These are phyloP conservation scores for Orius insidiosus DNA, from an alignment of 1,140 invertebrate genomes.

Conservation along the genomic window DNA sequence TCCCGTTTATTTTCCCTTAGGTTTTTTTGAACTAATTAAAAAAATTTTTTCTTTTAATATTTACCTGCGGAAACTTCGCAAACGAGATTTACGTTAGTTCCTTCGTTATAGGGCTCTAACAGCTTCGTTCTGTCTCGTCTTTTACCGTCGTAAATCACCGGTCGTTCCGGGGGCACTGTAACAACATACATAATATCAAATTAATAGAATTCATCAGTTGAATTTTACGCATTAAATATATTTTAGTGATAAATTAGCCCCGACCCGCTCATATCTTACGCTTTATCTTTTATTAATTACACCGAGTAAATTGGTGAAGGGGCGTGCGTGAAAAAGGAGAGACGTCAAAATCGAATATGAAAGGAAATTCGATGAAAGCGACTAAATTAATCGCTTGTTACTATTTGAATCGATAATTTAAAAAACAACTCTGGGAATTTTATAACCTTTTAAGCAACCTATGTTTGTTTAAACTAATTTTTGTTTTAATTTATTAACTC, in stretches of 20 bases:
- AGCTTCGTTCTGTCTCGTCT: slow-evolving; percentile 57
- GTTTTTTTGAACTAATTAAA: too few relatives aligned
- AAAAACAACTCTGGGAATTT: too few relatives aligned
- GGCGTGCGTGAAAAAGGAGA: neutral
- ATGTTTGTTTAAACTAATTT: too few relatives aligned
- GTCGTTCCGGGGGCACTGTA: slow-evolving; percentile 65
- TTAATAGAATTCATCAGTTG: slow-evolving; percentile 3
- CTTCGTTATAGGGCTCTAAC: slow-evolving; percentile 74
- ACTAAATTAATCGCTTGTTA: too few relatives aligned
- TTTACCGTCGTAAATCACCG: slow-evolving; percentile 69
- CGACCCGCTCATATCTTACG: slow-evolving; percentile 6
- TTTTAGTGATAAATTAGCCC: slow-evolving; percentile 12
- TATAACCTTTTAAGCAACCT: too few relatives aligned
- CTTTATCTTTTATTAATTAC: slow-evolving; percentile 15
- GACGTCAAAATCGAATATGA: too few relatives aligned
- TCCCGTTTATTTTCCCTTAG: too few relatives aligned
- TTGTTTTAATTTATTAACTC: too few relatives aligned
- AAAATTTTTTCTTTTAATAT: too few relatives aligned
- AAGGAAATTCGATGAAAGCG: too few relatives aligned
- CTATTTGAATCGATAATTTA: too few relatives aligned
- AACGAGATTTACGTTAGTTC: slow-evolving; percentile 57
- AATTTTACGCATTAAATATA: slow-evolving; percentile 9
- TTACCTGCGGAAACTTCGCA: slow-evolving; percentile 81
- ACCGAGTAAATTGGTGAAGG: neutral
- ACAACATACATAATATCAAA: slow-evolving; percentile 28